Conservation (phyloP, 2,797 vertebrate species). For the Takifugu ocellatus region DNA sequence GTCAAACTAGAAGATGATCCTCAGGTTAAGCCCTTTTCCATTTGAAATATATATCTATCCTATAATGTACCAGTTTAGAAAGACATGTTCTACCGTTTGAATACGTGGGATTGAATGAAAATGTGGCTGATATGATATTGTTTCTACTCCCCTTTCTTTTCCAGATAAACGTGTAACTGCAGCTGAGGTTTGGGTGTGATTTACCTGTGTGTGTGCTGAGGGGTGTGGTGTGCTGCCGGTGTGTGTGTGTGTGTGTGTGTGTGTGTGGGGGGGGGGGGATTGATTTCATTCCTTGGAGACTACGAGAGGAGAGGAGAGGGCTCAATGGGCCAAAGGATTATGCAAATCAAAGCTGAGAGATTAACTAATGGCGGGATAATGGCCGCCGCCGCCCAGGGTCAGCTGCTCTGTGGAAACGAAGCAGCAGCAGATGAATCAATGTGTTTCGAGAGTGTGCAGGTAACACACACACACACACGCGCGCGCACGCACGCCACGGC, state of each 20-base stretch:
- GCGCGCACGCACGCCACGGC: slow-evolving; percentile 3
- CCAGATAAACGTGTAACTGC: too few species aligned
- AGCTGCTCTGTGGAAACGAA: slow-evolving; percentile 68
- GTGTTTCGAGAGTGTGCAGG: slow-evolving; percentile 39
- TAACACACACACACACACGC: slow-evolving; percentile 12
- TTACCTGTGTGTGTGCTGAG: background rate
- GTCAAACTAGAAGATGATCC: too few species aligned
- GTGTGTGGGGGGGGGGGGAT: slow-evolving; percentile 17
- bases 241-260: slow-evolving; percentile 11
- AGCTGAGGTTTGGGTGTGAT: too few species aligned
- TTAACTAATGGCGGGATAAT: slow-evolving; percentile 82
- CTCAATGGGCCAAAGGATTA: slow-evolving; percentile 75
- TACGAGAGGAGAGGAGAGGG: slow-evolving; percentile 61
- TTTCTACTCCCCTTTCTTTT: too few species aligned
- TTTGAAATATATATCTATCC: too few species aligned
- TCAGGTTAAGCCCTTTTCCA: too few species aligned
- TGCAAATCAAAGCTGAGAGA: slow-evolving; percentile 78
- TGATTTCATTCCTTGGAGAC: slow-evolving; percentile 36
- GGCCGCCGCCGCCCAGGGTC: slow-evolving; percentile 65
- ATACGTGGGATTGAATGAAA: too few species aligned
- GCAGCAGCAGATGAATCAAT: slow-evolving; percentile 51
- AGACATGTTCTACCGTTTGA: too few species aligned
- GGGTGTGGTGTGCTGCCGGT: slow-evolving; percentile 1
- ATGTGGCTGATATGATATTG: too few species aligned
- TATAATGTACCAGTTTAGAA: too few species aligned